Base-by-base conservation (phyloP, 2,888 invertebrate genomes). In the Dryococelus australis region DNA sequence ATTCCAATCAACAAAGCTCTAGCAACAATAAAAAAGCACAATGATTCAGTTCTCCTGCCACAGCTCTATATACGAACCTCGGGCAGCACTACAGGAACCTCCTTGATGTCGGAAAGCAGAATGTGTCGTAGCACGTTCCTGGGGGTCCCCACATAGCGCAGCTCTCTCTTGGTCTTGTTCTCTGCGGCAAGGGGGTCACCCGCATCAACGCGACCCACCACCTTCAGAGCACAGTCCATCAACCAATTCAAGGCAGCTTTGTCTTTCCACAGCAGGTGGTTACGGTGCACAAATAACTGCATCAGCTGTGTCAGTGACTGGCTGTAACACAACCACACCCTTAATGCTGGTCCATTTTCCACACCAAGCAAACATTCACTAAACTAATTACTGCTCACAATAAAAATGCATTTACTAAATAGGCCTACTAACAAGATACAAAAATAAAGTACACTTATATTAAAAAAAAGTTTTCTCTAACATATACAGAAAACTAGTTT, bases 211-310 rank as follows among this genome's bases (percentile, higher is more conserved):
- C 94, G 93, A 89, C 95, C 94, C 84, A 97, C 91, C 12, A 95
- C 95, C 35, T 91, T 91, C 88, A 95, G 94, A 0, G 96, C 96
- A 91, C 96, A 96, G 87, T 93, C 93, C 91, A 97, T 97, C 88
- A 98, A 91, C 97, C 97, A 98, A 0, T 94, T 93, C 86, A 97
- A 91, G 86, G 96, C 94, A 88, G 95, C 95, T 27, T 94, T 93
- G 90, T 96, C 96, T 91, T 97, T 96, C 97, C 98, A 98, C 85
- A 97, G 93, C 86, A 96, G 95, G 91, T 95, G 95, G 89, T 95
- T 95, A 85, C 97, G 94, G 87, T 95, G 95, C 26, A 97, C 94
- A 91, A 97, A 98, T 89, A 98, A 93, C 79, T 94, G 93, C 88
- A 96, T 94, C 86, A 98, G 92, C 90, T 97, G 96, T 89, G 94